Evolutionary conservation across 2,113 vertebrate species (phyloP).

Genomic region (Paradoxurus hermaphroditus): DNA sequence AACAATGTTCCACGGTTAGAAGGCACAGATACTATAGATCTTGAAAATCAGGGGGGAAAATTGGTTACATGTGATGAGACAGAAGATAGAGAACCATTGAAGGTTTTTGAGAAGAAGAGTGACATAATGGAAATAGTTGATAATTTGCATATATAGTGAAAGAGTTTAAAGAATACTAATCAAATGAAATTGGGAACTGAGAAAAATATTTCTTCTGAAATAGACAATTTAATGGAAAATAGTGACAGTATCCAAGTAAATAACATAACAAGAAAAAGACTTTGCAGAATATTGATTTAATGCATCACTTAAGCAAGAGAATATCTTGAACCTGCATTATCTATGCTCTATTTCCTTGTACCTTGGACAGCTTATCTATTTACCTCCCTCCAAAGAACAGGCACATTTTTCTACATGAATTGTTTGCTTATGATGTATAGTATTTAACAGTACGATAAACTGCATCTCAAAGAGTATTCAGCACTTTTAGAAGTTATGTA

Average conservation of each 20-base stretch:
- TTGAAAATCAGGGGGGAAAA: background rate
- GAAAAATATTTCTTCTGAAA: conserved; percentile 83
- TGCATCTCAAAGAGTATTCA: conserved; percentile 46
- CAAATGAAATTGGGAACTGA: conserved; percentile 76
- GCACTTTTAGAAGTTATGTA: conserved; percentile 34
- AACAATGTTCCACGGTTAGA: background rate
- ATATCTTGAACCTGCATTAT: conserved; percentile 91
- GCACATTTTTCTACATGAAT: conserved; percentile 81
- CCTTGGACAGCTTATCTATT: conserved; percentile 88
- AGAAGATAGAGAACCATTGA: background rate
- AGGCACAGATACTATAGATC: background rate
- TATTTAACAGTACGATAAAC: conserved; percentile 67
- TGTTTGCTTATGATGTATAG: conserved; percentile 74
- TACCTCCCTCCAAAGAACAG: conserved; percentile 84
- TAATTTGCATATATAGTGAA: conserved; percentile 48
- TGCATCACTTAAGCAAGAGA: conserved; percentile 90
- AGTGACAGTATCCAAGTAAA: conserved; percentile 92
- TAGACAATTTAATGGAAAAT: conserved; percentile 87
- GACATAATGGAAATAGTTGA: background rate
- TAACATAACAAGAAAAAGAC: conserved; percentile 91
- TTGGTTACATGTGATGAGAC: background rate
- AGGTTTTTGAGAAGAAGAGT: background rate
- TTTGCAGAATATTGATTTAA: conserved; percentile 97
- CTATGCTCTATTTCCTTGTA: conserved; percentile 93
- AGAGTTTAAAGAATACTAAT: conserved; percentile 58